Evolutionary conservation across 2,888 invertebrate species (phyloP).

Genomic region (Harpalus rubripes): DNA sequence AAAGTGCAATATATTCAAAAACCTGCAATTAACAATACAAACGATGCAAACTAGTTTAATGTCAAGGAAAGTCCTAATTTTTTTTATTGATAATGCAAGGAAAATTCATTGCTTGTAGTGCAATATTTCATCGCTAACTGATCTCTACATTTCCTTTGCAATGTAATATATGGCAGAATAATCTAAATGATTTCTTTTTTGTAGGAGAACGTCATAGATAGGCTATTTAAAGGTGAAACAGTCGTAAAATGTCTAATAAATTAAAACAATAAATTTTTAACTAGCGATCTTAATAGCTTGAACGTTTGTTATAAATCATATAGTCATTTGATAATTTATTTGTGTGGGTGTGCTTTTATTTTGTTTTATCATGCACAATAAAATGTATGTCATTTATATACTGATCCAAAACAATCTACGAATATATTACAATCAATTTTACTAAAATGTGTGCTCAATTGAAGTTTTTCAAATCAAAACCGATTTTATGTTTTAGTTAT

Average conservation of each 20-base stretch:
- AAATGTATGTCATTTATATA: slow-evolving; percentile 14
- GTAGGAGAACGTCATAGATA: slow-evolving; percentile 6
- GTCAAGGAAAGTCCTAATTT: slow-evolving; percentile 29
- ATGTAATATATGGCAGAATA: slow-evolving; percentile 30
- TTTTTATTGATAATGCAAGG: slow-evolving; percentile 4
- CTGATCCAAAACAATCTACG: background rate
- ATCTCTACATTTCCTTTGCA: background rate
- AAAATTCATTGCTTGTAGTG: slow-evolving; percentile 3
- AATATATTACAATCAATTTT: too few species aligned
- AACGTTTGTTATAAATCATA: slow-evolving; percentile 52
- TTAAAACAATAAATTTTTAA: slow-evolving; percentile 52
- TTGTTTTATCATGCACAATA: slow-evolving; percentile 21
- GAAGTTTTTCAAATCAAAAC: too few species aligned
- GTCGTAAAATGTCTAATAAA: slow-evolving; percentile 45
- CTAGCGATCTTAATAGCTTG: slow-evolving; percentile 49
- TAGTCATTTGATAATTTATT: slow-evolving; percentile 43
- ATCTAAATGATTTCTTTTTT: slow-evolving; percentile 47
- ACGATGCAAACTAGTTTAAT: slow-evolving; percentile 13
- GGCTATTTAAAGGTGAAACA: slow-evolving; percentile 50
- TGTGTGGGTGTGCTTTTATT: slow-evolving; percentile 25
- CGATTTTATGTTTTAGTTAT: too few species aligned
- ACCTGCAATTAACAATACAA: slow-evolving; percentile 14
- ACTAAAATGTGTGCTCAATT: too few species aligned
- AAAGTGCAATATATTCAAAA: slow-evolving; percentile 31
- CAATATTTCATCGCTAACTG: slow-evolving; percentile 7